Evolutionary conservation across 1,140 invertebrate genomes (phyloP).

Genomic region (Elysia chlorotica): DNA sequence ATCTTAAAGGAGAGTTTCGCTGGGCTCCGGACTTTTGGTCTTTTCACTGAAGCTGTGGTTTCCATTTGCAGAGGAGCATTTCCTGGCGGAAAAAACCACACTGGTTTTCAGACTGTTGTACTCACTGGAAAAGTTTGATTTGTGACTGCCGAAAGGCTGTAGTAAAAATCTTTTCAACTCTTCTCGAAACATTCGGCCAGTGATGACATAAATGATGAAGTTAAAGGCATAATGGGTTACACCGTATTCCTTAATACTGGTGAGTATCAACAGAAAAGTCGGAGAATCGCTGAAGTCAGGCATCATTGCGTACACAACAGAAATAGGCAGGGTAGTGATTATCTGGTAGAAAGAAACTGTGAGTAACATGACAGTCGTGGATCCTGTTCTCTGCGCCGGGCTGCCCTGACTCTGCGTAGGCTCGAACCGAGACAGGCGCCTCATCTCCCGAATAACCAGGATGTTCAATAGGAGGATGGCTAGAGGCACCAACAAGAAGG

Average conservation of each 20-base stretch:
- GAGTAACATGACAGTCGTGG: constrained; percentile 58
- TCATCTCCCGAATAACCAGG: constrained; percentile 55
- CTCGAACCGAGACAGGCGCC: constrained; percentile 45
- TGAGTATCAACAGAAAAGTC: not conserved
- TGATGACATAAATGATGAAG: constrained; percentile 58
- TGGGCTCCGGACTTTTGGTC: no score
- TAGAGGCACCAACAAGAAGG: constrained; percentile 53
- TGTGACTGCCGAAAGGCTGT: constrained; percentile 27
- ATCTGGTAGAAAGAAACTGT: constrained; percentile 60
- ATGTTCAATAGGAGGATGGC: constrained; percentile 55
- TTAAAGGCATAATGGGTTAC: constrained; percentile 60
- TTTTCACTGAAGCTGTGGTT: no score
- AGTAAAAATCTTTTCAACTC: constrained; percentile 46
- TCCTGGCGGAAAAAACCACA: no score
- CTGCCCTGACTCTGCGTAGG: constrained; percentile 37
- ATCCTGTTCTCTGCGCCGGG: constrained; percentile 39
- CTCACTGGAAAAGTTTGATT: constrained; percentile 29
- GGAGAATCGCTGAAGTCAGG: no score
- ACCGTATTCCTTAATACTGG: constrained; percentile 55
- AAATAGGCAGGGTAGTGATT: constrained; percentile 56
- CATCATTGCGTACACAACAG: constrained; percentile 46
- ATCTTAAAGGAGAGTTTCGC: no score
- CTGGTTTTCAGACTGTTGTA: constrained; percentile 40
- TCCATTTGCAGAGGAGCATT: no score
- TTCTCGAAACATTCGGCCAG: constrained; percentile 55